Base-by-base conservation (phyloP, 2,888 invertebrate species). In the Anodontia alba region DNA sequence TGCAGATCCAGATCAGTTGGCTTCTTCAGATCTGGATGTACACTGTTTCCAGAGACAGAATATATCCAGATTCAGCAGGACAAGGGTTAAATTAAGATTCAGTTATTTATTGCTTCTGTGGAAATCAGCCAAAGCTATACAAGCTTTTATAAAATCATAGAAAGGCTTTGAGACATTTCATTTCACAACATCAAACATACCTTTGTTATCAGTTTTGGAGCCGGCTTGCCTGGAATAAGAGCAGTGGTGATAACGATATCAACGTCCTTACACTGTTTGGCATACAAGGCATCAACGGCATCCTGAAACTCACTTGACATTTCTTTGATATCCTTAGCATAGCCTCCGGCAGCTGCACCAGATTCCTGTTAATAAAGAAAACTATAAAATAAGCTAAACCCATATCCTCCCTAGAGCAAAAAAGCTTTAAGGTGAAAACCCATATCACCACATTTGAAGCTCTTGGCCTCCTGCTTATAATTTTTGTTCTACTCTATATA, bases 211-310 rank as follows among this genome's bases (percentile, higher is more conserved):
- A 98, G 96, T 73, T 96, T 90, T 0, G 98, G 98, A 0, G 98
- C 98, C 71, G 96, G 96, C 94, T 97, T 97, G 69, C 98, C 98
- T 20, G 98, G 98, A 89, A 98, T 98, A 20, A 98, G 96, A 7
- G 98, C 98, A 0, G 98, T 98, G n/a, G 97, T 96, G 91, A 98
- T 98, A 87, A 98, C 96, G 51, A 98, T 96, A 92, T 98, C 98
- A 0, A 98, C 97, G 80, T 97, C 97, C 92, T 96, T 96, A 68
- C 97, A 96, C 93, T 98, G 98, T 90, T 96, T 97, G n/a, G 97
- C 97, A 91, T 98, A 97, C 76, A 98, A 95, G 0, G 96, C 97
- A 95, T 97, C 96, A 94, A 98, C 98, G 0, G 98, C 98, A 77
- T 96, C 96, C 83, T 98, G 96, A 94, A 98, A 98, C 93, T 96